Evolutionary conservation across 2,113 vertebrate species (phyloP).

Genomic region (Lophura nycthemera): DNA sequence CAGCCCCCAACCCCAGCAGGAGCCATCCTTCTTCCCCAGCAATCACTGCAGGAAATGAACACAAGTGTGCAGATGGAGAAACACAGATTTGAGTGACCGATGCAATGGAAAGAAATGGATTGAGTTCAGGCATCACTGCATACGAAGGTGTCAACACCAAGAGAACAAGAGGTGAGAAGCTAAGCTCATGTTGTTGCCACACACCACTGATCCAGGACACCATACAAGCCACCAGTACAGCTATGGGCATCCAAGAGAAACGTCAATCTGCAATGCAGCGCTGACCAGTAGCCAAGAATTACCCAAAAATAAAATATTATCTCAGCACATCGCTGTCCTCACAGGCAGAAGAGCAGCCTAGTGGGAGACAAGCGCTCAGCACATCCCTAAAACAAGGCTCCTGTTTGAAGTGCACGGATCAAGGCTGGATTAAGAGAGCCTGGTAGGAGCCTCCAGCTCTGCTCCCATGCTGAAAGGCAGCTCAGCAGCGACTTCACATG

Average conservation of each 20-base stretch:
- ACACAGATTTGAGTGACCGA: neutral
- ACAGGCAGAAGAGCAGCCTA: neutral
- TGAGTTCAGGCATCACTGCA: neutral
- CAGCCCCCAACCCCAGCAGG: accelerated
- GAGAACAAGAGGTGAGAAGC: neutral
- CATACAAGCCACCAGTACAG: neutral
- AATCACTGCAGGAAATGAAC: neutral
- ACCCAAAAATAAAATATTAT: neutral
- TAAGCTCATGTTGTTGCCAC: neutral
- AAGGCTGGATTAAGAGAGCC: slow-evolving; percentile 41
- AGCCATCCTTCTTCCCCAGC: neutral
- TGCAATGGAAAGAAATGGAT: neutral
- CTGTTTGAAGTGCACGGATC: slow-evolving; percentile 13
- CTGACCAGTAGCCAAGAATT: neutral
- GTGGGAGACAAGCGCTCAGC: neutral
- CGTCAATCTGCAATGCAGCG: neutral
- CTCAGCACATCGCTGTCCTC: neutral
- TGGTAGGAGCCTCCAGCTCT: neutral
- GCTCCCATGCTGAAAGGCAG: neutral
- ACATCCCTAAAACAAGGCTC: slow-evolving; percentile 20
- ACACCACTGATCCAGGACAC: neutral
- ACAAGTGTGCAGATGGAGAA: accelerated
- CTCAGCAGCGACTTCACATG: neutral
- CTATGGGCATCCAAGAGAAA: neutral
- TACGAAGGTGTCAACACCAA: neutral